phyloP scores from a whole-genome alignment of 2,888 invertebrate genomes.

The Brachynemurus nebulosus region DNA sequence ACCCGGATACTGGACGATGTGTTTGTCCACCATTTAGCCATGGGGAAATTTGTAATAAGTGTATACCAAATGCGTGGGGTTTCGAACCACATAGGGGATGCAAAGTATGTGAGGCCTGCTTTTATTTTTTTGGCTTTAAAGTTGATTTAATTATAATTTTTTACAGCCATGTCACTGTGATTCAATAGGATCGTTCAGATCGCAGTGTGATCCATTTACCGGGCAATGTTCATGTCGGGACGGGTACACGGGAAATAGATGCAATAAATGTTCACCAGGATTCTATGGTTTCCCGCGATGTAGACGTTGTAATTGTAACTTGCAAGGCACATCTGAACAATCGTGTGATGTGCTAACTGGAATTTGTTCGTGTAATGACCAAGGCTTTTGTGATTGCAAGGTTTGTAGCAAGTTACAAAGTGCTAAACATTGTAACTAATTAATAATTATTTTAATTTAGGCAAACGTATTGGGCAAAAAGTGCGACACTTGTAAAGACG shows the following conservation, averaged over 20 bases:
- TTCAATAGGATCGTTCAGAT: constrained; percentile 48
- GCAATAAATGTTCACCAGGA: constrained; percentile 71
- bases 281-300: constrained; percentile 85
- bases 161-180: constrained; percentile 57
- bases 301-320: constrained; percentile 68
- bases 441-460: constrained; percentile 31
- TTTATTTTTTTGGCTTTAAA: not conserved
- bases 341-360: constrained; percentile 32
- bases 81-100: constrained; percentile 67
- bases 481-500: constrained; percentile 70
- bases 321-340: constrained; percentile 47
- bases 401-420: constrained; percentile 31
- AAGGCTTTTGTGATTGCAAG: constrained; percentile 84
- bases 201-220: constrained; percentile 45
- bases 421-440: not conserved
- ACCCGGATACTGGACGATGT: constrained; percentile 79
- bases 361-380: constrained; percentile 54
- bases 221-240: constrained; percentile 67
- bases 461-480: constrained; percentile 68
- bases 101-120: constrained; percentile 33
- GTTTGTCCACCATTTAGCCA: constrained; percentile 78
- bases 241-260: constrained; percentile 62
- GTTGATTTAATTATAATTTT: not conserved
- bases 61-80: constrained; percentile 69
- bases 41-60: constrained; percentile 69